phyloP scores from a whole-genome alignment of 1,140 invertebrate species.

The Spodoptera litura region DNA sequence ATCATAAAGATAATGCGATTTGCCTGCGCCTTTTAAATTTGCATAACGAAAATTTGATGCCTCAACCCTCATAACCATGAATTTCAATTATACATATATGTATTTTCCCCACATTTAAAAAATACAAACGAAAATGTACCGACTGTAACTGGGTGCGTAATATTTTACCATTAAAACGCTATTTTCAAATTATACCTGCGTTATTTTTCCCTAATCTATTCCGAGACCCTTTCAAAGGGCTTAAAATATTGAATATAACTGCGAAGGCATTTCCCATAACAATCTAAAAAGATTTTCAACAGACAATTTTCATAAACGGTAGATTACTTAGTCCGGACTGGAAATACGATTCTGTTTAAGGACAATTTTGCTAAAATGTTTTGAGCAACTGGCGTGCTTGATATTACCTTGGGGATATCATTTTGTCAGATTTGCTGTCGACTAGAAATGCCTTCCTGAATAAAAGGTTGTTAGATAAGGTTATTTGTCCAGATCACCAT shows the following conservation, averaged over 20 bases:
- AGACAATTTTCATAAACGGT: slow-evolving; percentile 33
- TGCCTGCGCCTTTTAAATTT: slow-evolving; percentile 38
- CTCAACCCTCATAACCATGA: slow-evolving; percentile 20
- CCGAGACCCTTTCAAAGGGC: slow-evolving; percentile 13
- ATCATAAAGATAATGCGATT: slow-evolving; percentile 41
- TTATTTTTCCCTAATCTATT: slow-evolving; percentile 23
- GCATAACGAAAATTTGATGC: slow-evolving; percentile 36
- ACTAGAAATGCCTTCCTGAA: slow-evolving; percentile 7
- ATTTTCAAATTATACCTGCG: slow-evolving; percentile 10
- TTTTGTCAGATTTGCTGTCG: slow-evolving; percentile 28
- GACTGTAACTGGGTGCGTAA: neutral
- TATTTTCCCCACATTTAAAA: neutral
- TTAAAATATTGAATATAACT: slow-evolving; percentile 32
- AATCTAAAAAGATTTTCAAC: neutral
- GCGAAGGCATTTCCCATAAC: slow-evolving; percentile 20
- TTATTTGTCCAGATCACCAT: slow-evolving; percentile 23
- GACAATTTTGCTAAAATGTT: slow-evolving; percentile 27
- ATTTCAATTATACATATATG: neutral
- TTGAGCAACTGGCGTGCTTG: slow-evolving; percentile 23
- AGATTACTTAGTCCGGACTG: slow-evolving; percentile 15
- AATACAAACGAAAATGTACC: neutral
- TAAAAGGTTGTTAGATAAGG: slow-evolving; percentile 14
- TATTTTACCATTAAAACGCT: slow-evolving; percentile 23
- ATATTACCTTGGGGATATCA: slow-evolving; percentile 39
- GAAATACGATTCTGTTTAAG: slow-evolving; percentile 29